Conservation (phyloP, 1,140 invertebrate genomes). For the Drosophila neocordata region DNA sequence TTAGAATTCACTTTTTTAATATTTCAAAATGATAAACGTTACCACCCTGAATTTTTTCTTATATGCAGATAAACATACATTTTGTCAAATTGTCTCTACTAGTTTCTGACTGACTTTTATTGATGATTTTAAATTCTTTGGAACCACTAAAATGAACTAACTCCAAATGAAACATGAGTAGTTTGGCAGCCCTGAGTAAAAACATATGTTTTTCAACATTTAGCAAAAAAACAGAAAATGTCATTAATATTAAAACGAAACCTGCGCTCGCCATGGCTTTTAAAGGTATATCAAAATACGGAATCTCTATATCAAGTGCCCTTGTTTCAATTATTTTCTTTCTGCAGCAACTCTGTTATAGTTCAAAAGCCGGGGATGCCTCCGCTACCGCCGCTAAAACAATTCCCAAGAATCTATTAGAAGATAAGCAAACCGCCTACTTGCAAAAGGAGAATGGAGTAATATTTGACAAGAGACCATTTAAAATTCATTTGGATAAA, state of each 20-base stretch:
- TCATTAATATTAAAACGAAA: conserved; percentile 55
- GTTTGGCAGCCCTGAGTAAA: neutral
- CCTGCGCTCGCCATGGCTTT: conserved; percentile 29
- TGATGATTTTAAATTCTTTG: neutral
- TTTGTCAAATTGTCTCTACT: neutral
- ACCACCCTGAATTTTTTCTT: neutral
- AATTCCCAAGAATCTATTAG: conserved; percentile 87
- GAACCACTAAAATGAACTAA: neutral
- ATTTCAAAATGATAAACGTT: neutral
- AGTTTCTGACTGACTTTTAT: neutral
- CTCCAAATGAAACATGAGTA: neutral
- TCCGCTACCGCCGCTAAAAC: conserved; percentile 63
- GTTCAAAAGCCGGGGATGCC: conserved; percentile 32
- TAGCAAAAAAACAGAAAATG: conserved; percentile 34
- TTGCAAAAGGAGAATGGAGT: conserved; percentile 87
- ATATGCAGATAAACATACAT: neutral
- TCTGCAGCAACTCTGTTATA: conserved; percentile 51
- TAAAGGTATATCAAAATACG: conserved; percentile 40
- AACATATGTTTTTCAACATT: conserved; percentile 10
- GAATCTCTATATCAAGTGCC: neutral
- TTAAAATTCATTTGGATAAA: conserved; percentile 89
- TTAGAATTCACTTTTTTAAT: conserved; percentile 31
- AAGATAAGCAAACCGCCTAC: conserved; percentile 85
- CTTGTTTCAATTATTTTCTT: neutral
- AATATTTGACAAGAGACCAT: conserved; percentile 95